A percentile compares a stretch with the other conserved stretches of the same genome.
phyloP scores from a whole-genome alignment of 2,888 invertebrate species.

The Mactromeris polynyma region DNA sequence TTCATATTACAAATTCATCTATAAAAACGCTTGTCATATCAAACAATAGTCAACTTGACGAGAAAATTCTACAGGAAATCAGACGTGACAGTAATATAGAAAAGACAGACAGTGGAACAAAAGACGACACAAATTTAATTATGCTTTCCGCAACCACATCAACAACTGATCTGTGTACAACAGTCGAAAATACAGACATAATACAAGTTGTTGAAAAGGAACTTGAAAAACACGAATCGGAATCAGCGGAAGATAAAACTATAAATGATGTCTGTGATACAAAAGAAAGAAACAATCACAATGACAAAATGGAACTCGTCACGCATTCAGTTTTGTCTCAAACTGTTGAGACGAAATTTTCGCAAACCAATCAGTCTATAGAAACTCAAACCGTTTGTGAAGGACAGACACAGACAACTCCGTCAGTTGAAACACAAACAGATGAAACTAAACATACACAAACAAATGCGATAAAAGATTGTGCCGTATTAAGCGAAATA shows the following conservation, averaged over 20 bases:
- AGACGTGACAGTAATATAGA: not conserved
- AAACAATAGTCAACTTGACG: conserved; percentile 38
- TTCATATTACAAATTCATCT: conserved; percentile 64
- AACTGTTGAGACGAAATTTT: conserved; percentile 39
- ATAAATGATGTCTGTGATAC: no score
- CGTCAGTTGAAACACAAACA: conserved; percentile 48
- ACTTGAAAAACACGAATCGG: not conserved
- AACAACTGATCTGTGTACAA: not conserved
- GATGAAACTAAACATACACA: conserved; percentile 12
- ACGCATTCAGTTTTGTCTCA: conserved; percentile 32
- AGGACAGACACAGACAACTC: conserved; percentile 54
- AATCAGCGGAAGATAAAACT: no score
- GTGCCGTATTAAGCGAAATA: not conserved
- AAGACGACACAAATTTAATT: not conserved
- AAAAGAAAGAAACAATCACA: no score
- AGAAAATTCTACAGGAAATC: not conserved
- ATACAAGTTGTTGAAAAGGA: not conserved
- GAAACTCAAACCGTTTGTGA: conserved; percentile 58
- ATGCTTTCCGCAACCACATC: not conserved
- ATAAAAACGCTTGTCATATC: conserved; percentile 66
- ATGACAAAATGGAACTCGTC: not conserved
- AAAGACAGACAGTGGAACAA: not conserved
- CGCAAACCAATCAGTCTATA: conserved; percentile 52
- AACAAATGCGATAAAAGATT: not conserved
- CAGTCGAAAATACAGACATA: not conserved